Evolutionary conservation across 2,797 vertebrate species (phyloP).

Genomic region (Anas georgica): DNA sequence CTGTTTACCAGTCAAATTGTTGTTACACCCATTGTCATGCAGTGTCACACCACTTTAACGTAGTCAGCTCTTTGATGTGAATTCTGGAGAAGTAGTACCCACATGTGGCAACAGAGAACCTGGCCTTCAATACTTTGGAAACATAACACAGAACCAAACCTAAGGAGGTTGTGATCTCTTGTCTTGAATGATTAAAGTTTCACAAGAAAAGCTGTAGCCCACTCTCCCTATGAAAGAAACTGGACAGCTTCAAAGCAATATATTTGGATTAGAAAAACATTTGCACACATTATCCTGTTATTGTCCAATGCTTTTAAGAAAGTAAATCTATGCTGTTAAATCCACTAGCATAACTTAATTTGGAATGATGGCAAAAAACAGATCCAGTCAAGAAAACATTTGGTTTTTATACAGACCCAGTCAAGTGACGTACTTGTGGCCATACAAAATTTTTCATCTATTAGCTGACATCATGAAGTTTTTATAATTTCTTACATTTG

Average conservation of each 20-base stretch:
- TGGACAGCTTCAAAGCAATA: background rate
- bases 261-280: slow-evolving; percentile 29
- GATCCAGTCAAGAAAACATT: slow-evolving; percentile 19
- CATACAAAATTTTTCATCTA: background rate
- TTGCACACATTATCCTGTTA: background rate
- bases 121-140: background rate
- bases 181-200: background rate
- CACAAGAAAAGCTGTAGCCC: background rate
- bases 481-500: background rate
- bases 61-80: background rate
- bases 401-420: background rate
- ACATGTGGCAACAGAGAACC: background rate
- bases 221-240: background rate
- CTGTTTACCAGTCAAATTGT: background rate
- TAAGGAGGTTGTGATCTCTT: background rate
- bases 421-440: background rate
- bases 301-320: slow-evolving; percentile 17
- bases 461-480: background rate
- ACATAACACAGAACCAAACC: background rate
- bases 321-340: slow-evolving; percentile 11
- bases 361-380: slow-evolving; percentile 1
- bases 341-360: background rate
- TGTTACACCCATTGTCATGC: background rate
- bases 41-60: background rate
- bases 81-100: background rate